phyloP scores from a whole-genome alignment of 1,140 invertebrate genomes.

The Neodiprion fabricii region DNA sequence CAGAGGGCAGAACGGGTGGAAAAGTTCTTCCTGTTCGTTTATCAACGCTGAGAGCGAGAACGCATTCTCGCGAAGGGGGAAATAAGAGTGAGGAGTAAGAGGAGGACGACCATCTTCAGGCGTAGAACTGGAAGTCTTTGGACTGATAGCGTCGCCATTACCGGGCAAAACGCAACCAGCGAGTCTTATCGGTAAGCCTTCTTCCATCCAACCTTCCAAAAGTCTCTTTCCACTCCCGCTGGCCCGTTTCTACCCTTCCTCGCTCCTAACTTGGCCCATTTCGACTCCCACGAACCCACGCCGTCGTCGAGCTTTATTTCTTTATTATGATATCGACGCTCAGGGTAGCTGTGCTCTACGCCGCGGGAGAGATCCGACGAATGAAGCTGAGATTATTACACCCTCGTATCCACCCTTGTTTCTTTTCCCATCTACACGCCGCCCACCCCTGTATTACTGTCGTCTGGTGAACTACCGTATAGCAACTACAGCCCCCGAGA shows the following conservation, averaged over 20 bases:
- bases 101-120: not conserved
- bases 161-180: not conserved
- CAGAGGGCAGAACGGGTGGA: no score
- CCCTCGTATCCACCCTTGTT: no score
- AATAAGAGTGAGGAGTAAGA: not conserved
- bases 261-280: no score
- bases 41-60: no score
- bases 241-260: not conserved
- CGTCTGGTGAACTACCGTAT: no score
- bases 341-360: not conserved
- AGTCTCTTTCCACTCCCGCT: not conserved
- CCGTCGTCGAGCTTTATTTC: conserved; percentile 7
- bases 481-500: no score
- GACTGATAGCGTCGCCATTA: not conserved
- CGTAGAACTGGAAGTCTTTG: not conserved
- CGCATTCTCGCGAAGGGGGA: not conserved
- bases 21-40: no score
- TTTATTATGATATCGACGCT: conserved; percentile 11
- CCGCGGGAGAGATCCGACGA: not conserved
- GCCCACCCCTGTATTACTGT: no score
- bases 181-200: conserved; percentile 1
- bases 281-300: not conserved
- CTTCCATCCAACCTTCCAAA: not conserved
- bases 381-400: not conserved
- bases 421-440: no score